Evolutionary conservation across 2,888 invertebrate species (phyloP), one percentile per base, ranked within the genome.

Genomic region (Melieria picta): DNA sequence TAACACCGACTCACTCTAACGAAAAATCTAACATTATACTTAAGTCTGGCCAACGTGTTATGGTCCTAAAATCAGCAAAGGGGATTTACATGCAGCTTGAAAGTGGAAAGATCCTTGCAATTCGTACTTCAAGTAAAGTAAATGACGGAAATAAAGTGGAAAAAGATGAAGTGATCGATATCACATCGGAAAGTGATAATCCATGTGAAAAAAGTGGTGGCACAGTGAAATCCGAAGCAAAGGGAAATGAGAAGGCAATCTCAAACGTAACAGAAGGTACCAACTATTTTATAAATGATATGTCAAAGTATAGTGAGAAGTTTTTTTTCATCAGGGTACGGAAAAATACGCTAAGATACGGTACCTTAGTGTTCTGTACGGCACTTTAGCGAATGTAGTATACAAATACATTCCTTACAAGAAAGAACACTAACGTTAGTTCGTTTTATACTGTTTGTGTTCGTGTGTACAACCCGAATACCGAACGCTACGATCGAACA

Each of bases 61-160:
- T 97, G 90, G 96, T 98, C 5, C 89, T 98, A 55, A 96, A 97
- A 85, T 97, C 97, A 7, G 94, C 96, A 0, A 97, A 97, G 87
- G 98, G 98, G 62, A 97, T 98, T 77, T 98, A 98, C 87, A 95
- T 98, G 92, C 94, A 97, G 80, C 88, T 97, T 60, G 95, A 96
- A 82, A 96, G 95, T 78, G 97, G 97, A 46, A 96, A 97, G 88
- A 96, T 98, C 74, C 96, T 98, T 76, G 96, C 97, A 43, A 96
- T 98, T 78, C 91, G 86, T 67, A 86, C 86, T 4, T 81, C 86
- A 30, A 79, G 83, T n/a, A 85, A 86, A 75, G 79, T 83, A 42
- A 76, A 79, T 10, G 83, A 82, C 63, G 71, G 76, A 13, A 80
- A 80, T 69, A 81, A 81, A 64, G 73, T 67, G 0, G 80, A 78